phyloP scores from a whole-genome alignment of 2,797 vertebrate species.

The Echeneis naucrates region DNA sequence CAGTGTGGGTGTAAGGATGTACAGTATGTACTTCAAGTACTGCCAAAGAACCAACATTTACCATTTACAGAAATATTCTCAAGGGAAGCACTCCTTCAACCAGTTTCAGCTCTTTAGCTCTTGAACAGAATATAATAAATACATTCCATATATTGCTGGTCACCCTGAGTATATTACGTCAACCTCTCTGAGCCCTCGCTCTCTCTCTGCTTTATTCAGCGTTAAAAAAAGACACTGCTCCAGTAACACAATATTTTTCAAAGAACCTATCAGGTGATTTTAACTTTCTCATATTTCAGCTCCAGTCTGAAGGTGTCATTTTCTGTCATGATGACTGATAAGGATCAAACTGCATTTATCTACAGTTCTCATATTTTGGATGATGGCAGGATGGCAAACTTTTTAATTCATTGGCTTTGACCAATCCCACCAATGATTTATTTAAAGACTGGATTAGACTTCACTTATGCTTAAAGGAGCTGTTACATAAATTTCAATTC shows the following conservation, averaged over 20 bases:
- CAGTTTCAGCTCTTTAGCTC: neutral
- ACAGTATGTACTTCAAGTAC: neutral
- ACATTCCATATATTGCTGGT: constrained; percentile 17
- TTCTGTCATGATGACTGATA: constrained; percentile 6
- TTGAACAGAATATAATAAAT: neutral
- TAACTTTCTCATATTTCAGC: neutral
- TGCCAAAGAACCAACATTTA: neutral
- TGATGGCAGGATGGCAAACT: neutral
- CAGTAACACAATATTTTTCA: constrained; percentile 4
- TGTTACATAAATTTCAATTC: neutral
- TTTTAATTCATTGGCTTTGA: neutral
- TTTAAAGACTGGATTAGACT: neutral
- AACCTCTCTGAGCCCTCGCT: neutral
- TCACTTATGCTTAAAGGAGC: neutral
- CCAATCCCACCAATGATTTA: neutral
- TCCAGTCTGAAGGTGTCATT: constrained; percentile 9
- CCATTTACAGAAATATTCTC: neutral
- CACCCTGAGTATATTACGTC: neutral
- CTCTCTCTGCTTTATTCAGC: neutral
- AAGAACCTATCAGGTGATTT: neutral
- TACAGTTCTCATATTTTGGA: neutral
- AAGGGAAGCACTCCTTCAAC: neutral
- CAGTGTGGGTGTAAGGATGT: neutral
- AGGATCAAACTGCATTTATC: neutral
- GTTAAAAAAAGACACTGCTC: neutral